Evolutionary conservation across 2,888 invertebrate species (phyloP).

Genomic region (Carcina quercana): DNA sequence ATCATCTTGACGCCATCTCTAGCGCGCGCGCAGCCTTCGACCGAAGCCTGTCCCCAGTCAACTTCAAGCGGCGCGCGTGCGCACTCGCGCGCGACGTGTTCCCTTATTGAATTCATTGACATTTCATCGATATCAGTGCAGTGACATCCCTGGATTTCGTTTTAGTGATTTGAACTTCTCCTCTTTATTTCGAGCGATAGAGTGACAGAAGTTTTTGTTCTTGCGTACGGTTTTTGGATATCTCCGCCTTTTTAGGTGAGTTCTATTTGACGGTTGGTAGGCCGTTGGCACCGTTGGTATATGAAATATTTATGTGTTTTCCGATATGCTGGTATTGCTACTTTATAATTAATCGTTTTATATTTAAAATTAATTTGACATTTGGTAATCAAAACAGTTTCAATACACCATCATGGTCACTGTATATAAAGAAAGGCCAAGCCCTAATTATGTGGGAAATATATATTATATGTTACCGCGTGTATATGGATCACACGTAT

Average conservation of each 20-base stretch:
- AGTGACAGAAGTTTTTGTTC: conserved; percentile 47
- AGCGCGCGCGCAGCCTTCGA: conserved; percentile 36
- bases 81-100: conserved; percentile 46
- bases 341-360: too few species aligned
- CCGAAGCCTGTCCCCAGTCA: conserved; percentile 44
- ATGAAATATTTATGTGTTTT: conserved; percentile 8
- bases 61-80: conserved; percentile 47
- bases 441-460: too few species aligned
- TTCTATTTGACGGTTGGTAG: conserved; percentile 10
- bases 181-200: conserved; percentile 59
- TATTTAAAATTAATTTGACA: too few species aligned
- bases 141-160: conserved; percentile 24
- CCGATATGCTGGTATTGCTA: too few species aligned
- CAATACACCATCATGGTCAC: too few species aligned
- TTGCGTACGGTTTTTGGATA: conserved; percentile 33
- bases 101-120: conserved; percentile 14
- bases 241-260: conserved; percentile 18
- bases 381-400: too few species aligned
- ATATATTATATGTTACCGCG: too few species aligned
- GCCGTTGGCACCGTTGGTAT: conserved; percentile 11
- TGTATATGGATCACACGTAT: neutral
- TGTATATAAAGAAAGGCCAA: too few species aligned
- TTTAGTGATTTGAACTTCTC: conserved; percentile 37
- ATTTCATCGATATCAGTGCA: conserved; percentile 25
- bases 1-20: conserved; percentile 34